These are phyloP conservation scores for Halcyon senegalensis DNA, from an alignment of 2,113 vertebrate species.

Conservation along the genomic window DNA sequence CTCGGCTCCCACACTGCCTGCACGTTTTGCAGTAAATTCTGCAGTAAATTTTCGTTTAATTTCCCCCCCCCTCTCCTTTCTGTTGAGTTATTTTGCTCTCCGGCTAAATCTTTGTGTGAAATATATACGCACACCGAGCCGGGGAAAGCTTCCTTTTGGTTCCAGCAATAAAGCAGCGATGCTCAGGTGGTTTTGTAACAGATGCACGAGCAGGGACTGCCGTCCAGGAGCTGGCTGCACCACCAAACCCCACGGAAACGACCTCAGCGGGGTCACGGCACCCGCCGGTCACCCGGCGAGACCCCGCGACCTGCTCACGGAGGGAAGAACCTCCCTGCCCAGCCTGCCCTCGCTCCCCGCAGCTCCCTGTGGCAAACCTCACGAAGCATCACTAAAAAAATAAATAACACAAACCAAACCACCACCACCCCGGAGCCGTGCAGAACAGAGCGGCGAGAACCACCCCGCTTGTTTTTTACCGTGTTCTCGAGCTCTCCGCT, in stretches of 20 bases:
- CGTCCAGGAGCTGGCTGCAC: neutral
- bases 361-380: neutral
- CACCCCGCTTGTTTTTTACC: accelerated
- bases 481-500: neutral
- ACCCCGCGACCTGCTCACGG: too few relatives aligned
- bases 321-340: neutral
- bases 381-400: neutral
- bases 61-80: neutral
- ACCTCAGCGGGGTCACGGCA: neutral
- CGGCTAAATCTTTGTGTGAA: neutral
- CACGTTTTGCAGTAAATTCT: neutral
- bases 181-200: neutral
- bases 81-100: neutral
- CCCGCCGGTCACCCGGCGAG: neutral
- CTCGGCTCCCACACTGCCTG: conserved; percentile 11
- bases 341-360: neutral
- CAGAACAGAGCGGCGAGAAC: neutral
- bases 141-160: neutral
- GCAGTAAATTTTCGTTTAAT: neutral
- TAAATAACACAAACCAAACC: too few relatives aligned
- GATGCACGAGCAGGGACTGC: neutral
- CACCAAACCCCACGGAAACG: neutral
- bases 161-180: neutral
- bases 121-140: accelerated
- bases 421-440: neutral